Evolutionary conservation across 2,888 invertebrate genomes (phyloP).

Genomic region (Hydropsyche betteni): DNA sequence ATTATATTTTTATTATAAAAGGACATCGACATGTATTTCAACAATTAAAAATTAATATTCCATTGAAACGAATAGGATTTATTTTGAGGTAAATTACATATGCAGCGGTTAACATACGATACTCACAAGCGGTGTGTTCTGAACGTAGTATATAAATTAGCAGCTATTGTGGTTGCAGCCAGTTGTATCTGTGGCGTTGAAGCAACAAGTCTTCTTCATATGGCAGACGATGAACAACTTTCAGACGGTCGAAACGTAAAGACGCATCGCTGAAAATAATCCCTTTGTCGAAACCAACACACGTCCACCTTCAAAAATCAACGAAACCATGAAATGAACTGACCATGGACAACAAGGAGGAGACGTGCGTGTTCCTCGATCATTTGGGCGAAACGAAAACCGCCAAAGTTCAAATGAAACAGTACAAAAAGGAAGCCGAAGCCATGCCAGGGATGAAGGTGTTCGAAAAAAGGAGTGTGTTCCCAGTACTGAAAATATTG

Average conservation of each 20-base stretch:
- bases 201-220: not conserved
- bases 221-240: not conserved
- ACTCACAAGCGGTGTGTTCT: conserved; percentile 10
- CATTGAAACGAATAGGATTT: too few relatives aligned
- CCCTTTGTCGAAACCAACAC: not conserved
- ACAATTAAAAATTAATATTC: too few relatives aligned
- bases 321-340: not conserved
- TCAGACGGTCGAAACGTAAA: not conserved
- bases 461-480: conserved; percentile 38
- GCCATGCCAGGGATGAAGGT: conserved; percentile 23
- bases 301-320: not conserved
- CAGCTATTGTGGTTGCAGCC: conserved; percentile 16
- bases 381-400: not conserved
- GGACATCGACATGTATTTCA: too few relatives aligned
- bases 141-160: conserved; percentile 22
- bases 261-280: not conserved
- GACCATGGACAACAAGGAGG: conserved; percentile 20
- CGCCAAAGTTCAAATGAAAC: not conserved
- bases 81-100: too few relatives aligned
- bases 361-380: conserved; percentile 30
- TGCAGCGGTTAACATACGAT: conserved; percentile 13
- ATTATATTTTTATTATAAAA: too few relatives aligned
- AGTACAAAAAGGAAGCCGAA: not conserved
- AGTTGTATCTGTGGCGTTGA: conserved; percentile 5
- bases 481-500: conserved; percentile 38